Conservation (phyloP, 2,888 invertebrate genomes). For the Tigriopus californicus region DNA sequence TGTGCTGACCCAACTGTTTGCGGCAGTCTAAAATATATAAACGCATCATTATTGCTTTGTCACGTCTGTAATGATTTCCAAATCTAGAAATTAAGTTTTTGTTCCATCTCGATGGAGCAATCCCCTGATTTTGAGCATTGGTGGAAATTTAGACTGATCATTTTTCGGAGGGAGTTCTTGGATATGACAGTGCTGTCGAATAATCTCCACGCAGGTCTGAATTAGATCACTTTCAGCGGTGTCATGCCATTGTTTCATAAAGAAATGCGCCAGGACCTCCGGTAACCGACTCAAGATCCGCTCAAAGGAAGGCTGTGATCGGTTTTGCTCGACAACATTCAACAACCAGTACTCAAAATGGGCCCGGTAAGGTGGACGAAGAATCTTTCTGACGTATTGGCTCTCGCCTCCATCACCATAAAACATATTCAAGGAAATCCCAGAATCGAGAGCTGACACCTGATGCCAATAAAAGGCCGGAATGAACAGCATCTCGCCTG, state of each 20-base stretch:
- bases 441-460: constrained; percentile 12
- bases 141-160: constrained; percentile 6
- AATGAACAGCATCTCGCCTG: constrained; percentile 11
- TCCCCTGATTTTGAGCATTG: constrained; percentile 4
- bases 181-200: neutral
- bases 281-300: constrained; percentile 1
- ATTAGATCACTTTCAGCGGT: neutral
- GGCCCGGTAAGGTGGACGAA: neutral
- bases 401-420: constrained; percentile 8
- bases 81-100: neutral
- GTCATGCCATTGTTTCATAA: constrained; percentile 14
- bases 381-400: constrained; percentile 3
- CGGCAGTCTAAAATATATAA: no score
- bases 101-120: neutral
- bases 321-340: constrained; percentile 13
- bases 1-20: no score
- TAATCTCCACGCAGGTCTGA: neutral
- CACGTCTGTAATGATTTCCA: no score
- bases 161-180: neutral
- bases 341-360: constrained; percentile 15
- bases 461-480: constrained; percentile 17
- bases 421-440: constrained; percentile 11
- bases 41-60: no score
- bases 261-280: constrained; percentile 9
- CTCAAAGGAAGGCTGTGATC: neutral